phyloP scores from a whole-genome alignment of 2,797 vertebrate species.

The Lacerta agilis region DNA sequence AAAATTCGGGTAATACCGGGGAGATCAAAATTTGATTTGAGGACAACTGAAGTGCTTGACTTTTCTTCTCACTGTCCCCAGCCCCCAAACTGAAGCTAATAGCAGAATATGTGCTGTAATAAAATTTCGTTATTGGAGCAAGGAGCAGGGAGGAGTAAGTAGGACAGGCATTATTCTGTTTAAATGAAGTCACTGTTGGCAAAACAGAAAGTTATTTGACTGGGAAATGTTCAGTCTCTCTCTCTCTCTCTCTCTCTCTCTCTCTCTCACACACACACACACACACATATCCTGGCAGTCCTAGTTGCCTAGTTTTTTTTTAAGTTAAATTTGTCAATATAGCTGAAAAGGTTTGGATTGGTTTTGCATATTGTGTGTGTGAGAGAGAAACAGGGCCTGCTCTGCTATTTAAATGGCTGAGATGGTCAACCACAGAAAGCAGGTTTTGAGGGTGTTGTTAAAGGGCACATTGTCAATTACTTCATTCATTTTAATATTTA shows the following conservation, averaged over 20 bases:
- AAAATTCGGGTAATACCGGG: not conserved
- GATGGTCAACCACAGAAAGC: not conserved
- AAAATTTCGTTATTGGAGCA: not conserved
- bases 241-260: no score
- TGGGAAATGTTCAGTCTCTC: slow-evolving; percentile 16
- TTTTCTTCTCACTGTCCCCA: not conserved
- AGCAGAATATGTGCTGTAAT: not conserved
- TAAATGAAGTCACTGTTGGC: slow-evolving; percentile 7
- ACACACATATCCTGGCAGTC: not conserved
- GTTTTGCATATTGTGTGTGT: slow-evolving; percentile 6
- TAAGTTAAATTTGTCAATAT: not conserved
- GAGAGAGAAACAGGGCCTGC: not conserved
- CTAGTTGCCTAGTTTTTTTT: not conserved
- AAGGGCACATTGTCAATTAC: not conserved
- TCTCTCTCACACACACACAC: no score
- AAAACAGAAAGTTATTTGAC: slow-evolving; percentile 6
- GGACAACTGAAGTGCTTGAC: not conserved
- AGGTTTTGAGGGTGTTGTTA: not conserved
- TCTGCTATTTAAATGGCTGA: not conserved
- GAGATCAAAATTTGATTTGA: not conserved
- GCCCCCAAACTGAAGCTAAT: not conserved
- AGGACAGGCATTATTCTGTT: not conserved
- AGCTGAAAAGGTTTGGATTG: not conserved
- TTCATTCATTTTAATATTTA: not conserved
- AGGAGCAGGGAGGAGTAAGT: not conserved